Evolutionary conservation across 2,888 invertebrate genomes (phyloP).

Genomic region (Diabrotica balteata): DNA sequence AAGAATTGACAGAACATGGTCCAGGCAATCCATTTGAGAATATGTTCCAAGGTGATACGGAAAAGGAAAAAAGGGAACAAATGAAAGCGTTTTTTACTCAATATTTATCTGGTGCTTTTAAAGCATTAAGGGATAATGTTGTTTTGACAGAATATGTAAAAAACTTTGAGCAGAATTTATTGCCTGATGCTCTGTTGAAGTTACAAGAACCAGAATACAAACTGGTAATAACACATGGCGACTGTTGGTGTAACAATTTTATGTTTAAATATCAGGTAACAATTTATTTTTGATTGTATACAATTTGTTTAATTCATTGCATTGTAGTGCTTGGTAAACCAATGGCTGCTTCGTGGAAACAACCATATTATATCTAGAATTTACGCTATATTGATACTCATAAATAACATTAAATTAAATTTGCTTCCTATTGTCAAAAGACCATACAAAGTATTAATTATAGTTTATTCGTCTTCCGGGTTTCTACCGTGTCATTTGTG

Average conservation of each 20-base stretch:
- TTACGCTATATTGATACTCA: no score
- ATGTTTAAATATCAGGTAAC: no score
- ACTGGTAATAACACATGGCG: no score
- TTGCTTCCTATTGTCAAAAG: no score
- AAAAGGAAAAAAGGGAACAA: neutral
- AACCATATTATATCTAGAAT: neutral
- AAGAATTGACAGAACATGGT: neutral
- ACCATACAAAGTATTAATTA: no score
- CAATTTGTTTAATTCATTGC: conserved; percentile 41
- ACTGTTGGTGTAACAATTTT: no score
- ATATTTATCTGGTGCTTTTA: conserved; percentile 1
- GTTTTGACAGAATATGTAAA: conserved; percentile 15
- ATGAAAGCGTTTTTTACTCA: neutral
- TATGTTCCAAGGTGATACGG: no score
- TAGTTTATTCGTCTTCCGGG: no score
- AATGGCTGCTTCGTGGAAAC: conserved; percentile 41
- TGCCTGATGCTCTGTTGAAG: neutral
- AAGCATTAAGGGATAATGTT: conserved; percentile 9
- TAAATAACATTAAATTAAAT: no score
- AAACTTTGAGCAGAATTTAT: neutral
- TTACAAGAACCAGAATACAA: neutral
- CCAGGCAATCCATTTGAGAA: conserved; percentile 3
- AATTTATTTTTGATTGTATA: no score
- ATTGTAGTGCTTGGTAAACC: conserved; percentile 50
- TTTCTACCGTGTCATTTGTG: no score